Conservation (phyloP, 2,888 invertebrate genomes). For the Ophion ellenae region DNA sequence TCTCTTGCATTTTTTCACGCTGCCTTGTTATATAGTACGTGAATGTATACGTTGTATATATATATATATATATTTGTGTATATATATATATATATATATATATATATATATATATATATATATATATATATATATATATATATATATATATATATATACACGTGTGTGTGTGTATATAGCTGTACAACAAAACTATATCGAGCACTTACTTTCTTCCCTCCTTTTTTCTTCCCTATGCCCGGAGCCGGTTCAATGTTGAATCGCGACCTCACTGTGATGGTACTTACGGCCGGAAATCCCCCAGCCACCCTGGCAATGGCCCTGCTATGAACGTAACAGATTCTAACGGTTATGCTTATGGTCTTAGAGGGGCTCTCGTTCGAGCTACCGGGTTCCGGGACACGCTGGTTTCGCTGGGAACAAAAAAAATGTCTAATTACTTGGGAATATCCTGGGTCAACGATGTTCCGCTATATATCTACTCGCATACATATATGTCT, state of each 20-base stretch:
- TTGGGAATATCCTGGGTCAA: slow-evolving; percentile 70
- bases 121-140: not conserved
- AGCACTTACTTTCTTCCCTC: slow-evolving; percentile 41
- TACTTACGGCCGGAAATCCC: slow-evolving; percentile 58
- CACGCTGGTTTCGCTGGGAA: slow-evolving; percentile 48
- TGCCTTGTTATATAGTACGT: not conserved
- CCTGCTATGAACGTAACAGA: slow-evolving; percentile 76
- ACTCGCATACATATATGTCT: not conserved
- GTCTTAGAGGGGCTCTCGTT: slow-evolving; percentile 69
- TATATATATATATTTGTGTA: not conserved
- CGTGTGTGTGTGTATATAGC: not conserved
- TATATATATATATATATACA: not conserved
- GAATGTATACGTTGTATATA: not conserved
- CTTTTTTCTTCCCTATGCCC: slow-evolving; percentile 45
- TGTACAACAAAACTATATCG: slow-evolving; percentile 43
- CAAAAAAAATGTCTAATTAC: slow-evolving; percentile 77
- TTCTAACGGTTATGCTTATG: slow-evolving; percentile 81
- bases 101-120: not conserved
- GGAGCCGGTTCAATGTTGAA: slow-evolving; percentile 62
- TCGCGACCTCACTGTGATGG: slow-evolving; percentile 59
- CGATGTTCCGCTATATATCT: slow-evolving; percentile 23
- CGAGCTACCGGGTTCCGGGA: slow-evolving; percentile 34
- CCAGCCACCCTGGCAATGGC: slow-evolving; percentile 56
- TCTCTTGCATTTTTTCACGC: slow-evolving; percentile 27
- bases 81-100: not conserved